phyloP scores from a whole-genome alignment of 2,797 vertebrate species.

The Bovichtus diacanthus region DNA sequence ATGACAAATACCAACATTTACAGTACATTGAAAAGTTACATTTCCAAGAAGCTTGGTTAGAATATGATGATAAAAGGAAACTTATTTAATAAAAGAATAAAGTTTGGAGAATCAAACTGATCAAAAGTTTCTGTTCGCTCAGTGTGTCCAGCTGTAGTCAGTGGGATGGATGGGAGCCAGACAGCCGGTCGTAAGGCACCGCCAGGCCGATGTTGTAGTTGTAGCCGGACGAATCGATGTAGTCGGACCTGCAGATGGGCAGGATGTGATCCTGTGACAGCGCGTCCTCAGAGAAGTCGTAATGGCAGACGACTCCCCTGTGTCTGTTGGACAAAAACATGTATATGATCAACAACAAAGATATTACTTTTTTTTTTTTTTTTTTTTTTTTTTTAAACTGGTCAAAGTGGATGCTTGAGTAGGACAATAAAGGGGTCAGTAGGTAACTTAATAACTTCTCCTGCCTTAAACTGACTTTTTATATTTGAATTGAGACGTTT shows the following conservation, averaged over 20 bases:
- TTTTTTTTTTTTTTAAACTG: neutral
- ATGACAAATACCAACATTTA: constrained; percentile 1
- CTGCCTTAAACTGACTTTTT: too few species aligned
- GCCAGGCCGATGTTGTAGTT: constrained; percentile 93
- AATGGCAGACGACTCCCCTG: constrained; percentile 91
- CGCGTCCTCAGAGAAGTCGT: constrained; percentile 91
- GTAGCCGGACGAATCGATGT: constrained; percentile 82
- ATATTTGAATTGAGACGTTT: too few species aligned
- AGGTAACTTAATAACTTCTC: too few species aligned
- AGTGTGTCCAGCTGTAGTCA: constrained; percentile 44
- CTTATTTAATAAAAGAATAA: neutral
- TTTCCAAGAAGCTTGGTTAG: constrained; percentile 14
- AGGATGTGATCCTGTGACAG: constrained; percentile 87
- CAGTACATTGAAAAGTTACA: neutral
- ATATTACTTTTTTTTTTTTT: too few species aligned
- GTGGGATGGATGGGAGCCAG: constrained; percentile 53
- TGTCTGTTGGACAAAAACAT: constrained; percentile 80
- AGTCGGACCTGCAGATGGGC: constrained; percentile 93
- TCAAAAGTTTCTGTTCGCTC: neutral
- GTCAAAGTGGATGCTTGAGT: neutral
- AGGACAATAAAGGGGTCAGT: neutral
- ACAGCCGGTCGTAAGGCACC: constrained; percentile 87
- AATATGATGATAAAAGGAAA: neutral
- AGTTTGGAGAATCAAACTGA: constrained; percentile 41
- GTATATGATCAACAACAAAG: neutral